Percentiles rank a stretch among this genome's conserved stretches.
Conservation (phyloP, 2,888 invertebrate species). For the Eremobia ochroleuca region DNA sequence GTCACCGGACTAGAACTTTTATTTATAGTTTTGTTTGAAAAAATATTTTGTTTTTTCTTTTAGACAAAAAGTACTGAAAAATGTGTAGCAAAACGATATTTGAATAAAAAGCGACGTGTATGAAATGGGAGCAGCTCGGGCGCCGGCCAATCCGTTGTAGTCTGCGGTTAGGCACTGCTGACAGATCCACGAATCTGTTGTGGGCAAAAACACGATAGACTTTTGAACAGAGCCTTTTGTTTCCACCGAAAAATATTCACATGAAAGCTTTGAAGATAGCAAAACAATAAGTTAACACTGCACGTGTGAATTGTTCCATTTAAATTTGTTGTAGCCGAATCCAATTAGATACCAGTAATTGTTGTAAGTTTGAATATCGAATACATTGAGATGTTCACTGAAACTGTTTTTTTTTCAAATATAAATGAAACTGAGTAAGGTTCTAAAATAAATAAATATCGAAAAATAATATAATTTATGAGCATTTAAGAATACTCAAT, state of each 20-base stretch:
- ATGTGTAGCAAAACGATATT: slow-evolving; percentile 65
- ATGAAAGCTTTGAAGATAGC: slow-evolving; percentile 74
- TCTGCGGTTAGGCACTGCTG: slow-evolving; percentile 84
- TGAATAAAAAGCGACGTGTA: slow-evolving; percentile 73
- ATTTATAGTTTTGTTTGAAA: slow-evolving; percentile 56
- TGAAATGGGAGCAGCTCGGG: slow-evolving; percentile 68
- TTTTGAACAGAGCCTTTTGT: slow-evolving; percentile 83
- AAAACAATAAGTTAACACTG: slow-evolving; percentile 69
- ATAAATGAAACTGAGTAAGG: background rate
- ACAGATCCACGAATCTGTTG: slow-evolving; percentile 84
- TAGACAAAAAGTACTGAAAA: slow-evolving; percentile 60
- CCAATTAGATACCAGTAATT: background rate
- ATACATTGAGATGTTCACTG: background rate
- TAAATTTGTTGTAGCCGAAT: slow-evolving; percentile 5
- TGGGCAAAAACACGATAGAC: slow-evolving; percentile 81
- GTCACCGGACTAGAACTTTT: slow-evolving; percentile 54
- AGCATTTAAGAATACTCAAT: background rate
- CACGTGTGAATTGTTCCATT: slow-evolving; percentile 56
- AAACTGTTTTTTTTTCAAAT: background rate
- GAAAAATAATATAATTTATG: background rate
- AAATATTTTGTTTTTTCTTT: slow-evolving; percentile 58
- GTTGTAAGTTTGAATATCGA: background rate
- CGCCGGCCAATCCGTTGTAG: slow-evolving; percentile 78
- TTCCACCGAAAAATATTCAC: slow-evolving; percentile 77
- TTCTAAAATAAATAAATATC: background rate